Base-by-base conservation (phyloP, 1,140 invertebrate genomes). In the Ylistrum balloti region DNA sequence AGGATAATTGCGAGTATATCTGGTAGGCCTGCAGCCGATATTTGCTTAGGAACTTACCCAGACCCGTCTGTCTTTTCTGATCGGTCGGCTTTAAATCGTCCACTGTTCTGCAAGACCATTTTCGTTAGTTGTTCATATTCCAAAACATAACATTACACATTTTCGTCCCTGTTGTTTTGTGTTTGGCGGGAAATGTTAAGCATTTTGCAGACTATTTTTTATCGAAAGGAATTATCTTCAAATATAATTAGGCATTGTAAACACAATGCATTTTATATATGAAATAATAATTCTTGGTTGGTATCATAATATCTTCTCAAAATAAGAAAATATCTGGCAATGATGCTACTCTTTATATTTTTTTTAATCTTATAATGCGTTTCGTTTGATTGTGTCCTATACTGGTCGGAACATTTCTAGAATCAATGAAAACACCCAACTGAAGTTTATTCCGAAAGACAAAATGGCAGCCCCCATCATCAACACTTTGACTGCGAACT, bases 51-150 rank as follows among this genome's bases (percentile, higher is more conserved):
- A 13, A 38, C 35, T 92, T 93, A 93, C 92, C 92, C 94, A 86
- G 91, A 88, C 20, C 89, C 56, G 28, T 85, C 91, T 33, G 86
- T 28, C 33, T 91, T 91, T 90, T 88, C 74, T 20, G 92, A 90
- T 88, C 91, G 88, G 15, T 94, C 94, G 33, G 91, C 91, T 88
- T 94, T 94, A 90, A 93, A 95, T 92, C 92, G 94, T 85, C 95
- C 95, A 91, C 93, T 94, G 48, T 95, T 95, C 85, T 95, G 94
- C 15, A 95, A 90, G 48, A 95, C 95, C 95, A 95, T 95, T 85
- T 90, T 74, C 5, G 20, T 17, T 17, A 13, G 7, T 13, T 45
- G 41, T 17, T 38, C n/a, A n/a, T n/a, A n/a, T 38, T 38, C 41
- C 41, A 15, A 45, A 28, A 28, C 56, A 74, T 9, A 74, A 28